phyloP scores from a whole-genome alignment of 1,140 invertebrate species.

The Philaenus spumarius region DNA sequence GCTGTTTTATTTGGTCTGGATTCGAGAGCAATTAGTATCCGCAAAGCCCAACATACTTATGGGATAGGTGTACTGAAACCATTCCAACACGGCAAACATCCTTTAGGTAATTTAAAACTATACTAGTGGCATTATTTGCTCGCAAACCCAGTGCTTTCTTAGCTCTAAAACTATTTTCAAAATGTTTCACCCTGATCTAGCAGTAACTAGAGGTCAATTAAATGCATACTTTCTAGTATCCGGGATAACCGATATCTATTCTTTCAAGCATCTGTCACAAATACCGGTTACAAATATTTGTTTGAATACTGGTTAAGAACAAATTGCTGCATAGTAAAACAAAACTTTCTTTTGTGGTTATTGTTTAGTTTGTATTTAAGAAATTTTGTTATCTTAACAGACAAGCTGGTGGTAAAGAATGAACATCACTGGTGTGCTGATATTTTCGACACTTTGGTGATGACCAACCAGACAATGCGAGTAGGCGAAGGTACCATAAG shows the following conservation, averaged over 20 bases:
- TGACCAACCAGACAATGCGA: constrained; percentile 44
- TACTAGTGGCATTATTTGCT: neutral
- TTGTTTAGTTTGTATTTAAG: too few species aligned
- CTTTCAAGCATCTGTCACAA: too few species aligned
- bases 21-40: constrained; percentile 45
- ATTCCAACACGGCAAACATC: constrained; percentile 46
- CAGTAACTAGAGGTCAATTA: too few species aligned
- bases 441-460: constrained; percentile 51
- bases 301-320: too few species aligned
- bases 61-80: constrained; percentile 54
- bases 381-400: constrained; percentile 23
- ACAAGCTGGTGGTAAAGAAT: constrained; percentile 45
- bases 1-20: constrained; percentile 54
- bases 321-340: too few species aligned
- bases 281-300: too few species aligned
- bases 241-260: too few species aligned
- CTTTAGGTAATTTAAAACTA: constrained; percentile 31
- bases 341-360: too few species aligned
- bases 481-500: constrained; percentile 46
- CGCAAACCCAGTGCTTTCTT: neutral
- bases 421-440: constrained; percentile 51
- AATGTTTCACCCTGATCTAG: neutral
- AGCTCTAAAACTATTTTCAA: neutral
- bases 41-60: constrained; percentile 49
- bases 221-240: too few species aligned